A percentile compares a stretch with the other conserved stretches of the same genome.
Conservation (phyloP, 2,797 vertebrate species). For the Crenuchus spilurus region DNA sequence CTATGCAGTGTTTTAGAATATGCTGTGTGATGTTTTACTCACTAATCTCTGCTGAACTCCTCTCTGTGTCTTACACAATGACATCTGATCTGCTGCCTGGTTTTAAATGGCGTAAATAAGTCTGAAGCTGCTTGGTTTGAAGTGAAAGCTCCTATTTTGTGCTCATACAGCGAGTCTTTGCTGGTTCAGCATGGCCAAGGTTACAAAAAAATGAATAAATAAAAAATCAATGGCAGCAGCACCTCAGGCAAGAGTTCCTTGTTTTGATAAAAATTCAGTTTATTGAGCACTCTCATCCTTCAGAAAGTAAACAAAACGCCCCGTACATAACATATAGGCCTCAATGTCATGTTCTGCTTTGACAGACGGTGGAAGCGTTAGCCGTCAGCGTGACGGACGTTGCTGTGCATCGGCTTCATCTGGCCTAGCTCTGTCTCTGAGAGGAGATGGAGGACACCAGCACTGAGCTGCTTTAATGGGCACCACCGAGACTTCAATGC, state of each 20-base stretch:
- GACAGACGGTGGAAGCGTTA: conserved; percentile 5
- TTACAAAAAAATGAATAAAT: neutral
- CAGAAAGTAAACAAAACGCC: conserved; percentile 41
- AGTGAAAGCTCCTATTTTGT: conserved; percentile 2
- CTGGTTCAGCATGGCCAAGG: conserved; percentile 22
- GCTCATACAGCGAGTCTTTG: neutral
- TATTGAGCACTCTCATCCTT: conserved; percentile 37
- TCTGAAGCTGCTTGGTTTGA: conserved; percentile 7
- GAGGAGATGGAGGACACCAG: conserved; percentile 21
- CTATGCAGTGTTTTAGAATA: too few relatives aligned
- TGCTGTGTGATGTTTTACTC: too few relatives aligned
- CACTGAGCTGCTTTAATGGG: conserved; percentile 34
- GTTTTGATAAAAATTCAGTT: conserved; percentile 44
- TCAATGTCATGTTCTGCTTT: conserved; percentile 29
- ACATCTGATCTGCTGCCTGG: neutral
- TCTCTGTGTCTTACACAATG: neutral
- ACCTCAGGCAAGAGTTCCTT: conserved; percentile 37
- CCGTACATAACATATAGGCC: conserved; percentile 15
- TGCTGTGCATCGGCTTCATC: conserved; percentile 6
- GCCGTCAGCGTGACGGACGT: conserved; percentile 18
- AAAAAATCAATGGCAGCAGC: conserved; percentile 43
- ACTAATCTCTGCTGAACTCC: neutral
- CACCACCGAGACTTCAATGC: conserved; percentile 19
- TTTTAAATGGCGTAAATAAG: conserved; percentile 15
- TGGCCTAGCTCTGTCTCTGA: conserved; percentile 7